Evolutionary conservation across 2,888 invertebrate genomes (phyloP).

Genomic region (Callinectes sapidus): DNA sequence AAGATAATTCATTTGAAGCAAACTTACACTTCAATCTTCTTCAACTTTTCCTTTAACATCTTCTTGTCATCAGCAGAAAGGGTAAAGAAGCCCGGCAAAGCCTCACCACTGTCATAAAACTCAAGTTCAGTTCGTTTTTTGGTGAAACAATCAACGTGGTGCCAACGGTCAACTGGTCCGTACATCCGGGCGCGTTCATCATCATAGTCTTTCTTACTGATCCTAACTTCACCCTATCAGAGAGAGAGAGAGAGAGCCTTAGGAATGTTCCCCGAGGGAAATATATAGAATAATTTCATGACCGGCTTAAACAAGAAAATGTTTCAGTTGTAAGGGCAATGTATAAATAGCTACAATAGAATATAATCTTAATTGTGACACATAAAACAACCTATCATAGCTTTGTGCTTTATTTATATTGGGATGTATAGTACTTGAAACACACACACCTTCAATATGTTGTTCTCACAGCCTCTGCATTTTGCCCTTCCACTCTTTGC

Average conservation of each 20-base stretch:
- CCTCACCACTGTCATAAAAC: constrained; percentile 84
- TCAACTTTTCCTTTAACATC: constrained; percentile 81
- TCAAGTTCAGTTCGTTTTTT: constrained; percentile 84
- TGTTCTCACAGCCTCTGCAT: constrained; percentile 90
- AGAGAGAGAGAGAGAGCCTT: background rate
- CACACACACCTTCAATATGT: constrained; percentile 85
- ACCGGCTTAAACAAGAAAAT: background rate
- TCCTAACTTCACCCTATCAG: constrained; percentile 82
- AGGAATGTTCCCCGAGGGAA: too few species aligned
- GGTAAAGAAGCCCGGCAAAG: constrained; percentile 85
- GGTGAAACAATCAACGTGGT: constrained; percentile 93
- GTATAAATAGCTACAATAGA: background rate
- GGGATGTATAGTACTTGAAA: background rate
- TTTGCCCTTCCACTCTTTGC: constrained; percentile 88
- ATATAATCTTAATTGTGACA: background rate
- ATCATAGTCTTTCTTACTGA: constrained; percentile 90
- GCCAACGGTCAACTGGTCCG: constrained; percentile 91
- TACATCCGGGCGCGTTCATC: constrained; percentile 86
- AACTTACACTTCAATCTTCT: constrained; percentile 78
- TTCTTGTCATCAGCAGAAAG: constrained; percentile 85
- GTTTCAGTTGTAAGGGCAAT: background rate
- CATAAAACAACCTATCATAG: too few species aligned
- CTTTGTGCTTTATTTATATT: background rate
- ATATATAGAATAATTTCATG: too few species aligned
- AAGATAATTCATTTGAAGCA: background rate